phyloP scores from a whole-genome alignment of 2,888 invertebrate genomes.

The Thereva nobilitata region DNA sequence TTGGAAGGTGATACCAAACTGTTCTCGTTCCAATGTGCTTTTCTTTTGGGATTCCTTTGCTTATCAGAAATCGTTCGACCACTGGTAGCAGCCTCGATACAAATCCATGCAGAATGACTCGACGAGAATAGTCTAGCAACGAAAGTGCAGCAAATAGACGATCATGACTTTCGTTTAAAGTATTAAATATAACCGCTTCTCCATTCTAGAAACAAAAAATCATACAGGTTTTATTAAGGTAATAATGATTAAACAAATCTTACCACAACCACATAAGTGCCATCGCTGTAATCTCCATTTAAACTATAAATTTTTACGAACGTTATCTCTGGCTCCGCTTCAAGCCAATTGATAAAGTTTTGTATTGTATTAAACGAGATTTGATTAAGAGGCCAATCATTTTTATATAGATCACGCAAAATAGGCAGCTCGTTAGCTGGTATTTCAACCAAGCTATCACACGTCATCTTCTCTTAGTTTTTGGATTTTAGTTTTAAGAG shows the following conservation, averaged over 20 bases:
- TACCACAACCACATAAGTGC: constrained; percentile 52
- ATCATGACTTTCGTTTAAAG: constrained; percentile 45
- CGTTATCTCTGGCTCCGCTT: constrained; percentile 43
- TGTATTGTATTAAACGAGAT: constrained; percentile 43
- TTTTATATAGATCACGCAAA: constrained; percentile 42
- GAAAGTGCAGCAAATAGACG: constrained; percentile 47
- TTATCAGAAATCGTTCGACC: constrained; percentile 5
- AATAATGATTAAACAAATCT: constrained; percentile 26
- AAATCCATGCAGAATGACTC: constrained; percentile 45
- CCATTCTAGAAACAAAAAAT: constrained; percentile 49
- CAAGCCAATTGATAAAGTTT: constrained; percentile 48
- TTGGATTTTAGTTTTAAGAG: too few species aligned
- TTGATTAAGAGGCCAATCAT: constrained; percentile 42
- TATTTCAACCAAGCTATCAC: constrained; percentile 40
- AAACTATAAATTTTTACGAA: constrained; percentile 47
- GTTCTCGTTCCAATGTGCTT: background rate
- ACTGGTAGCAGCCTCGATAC: background rate
- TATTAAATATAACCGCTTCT: constrained; percentile 54
- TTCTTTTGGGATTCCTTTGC: background rate
- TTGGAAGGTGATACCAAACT: constrained; percentile 27
- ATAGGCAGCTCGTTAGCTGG: constrained; percentile 37
- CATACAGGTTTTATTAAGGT: background rate
- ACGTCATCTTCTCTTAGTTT: too few species aligned
- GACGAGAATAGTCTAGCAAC: constrained; percentile 51
- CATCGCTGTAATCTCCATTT: constrained; percentile 53